Conservation (phyloP, 2,888 invertebrate species). For the Scrobipalpa costella region DNA sequence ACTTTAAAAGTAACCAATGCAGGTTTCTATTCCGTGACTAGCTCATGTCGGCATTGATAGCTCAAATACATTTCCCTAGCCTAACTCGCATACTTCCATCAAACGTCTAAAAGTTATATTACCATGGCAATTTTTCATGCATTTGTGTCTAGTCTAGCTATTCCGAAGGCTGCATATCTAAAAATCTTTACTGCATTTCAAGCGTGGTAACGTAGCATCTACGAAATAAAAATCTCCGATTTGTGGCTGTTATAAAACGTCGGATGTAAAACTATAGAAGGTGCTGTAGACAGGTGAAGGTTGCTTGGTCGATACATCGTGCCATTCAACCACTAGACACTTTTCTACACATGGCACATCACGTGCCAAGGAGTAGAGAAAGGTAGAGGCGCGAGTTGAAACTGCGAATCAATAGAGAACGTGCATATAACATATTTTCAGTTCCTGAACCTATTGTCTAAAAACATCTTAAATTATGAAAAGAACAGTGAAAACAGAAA, state of each 20-base stretch:
- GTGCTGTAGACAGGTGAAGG: neutral
- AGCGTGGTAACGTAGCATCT: neutral
- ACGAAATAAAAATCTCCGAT: constrained; percentile 1
- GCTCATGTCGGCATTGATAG: neutral
- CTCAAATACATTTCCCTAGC: neutral
- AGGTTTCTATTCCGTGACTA: neutral
- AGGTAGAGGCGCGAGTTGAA: neutral
- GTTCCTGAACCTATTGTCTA: too few species aligned
- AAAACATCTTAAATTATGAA: too few species aligned
- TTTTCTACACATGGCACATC: constrained; percentile 40
- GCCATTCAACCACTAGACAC: constrained; percentile 23
- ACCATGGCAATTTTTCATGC: neutral
- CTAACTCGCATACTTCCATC: neutral
- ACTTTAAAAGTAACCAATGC: too few species aligned
- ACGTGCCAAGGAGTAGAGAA: neutral
- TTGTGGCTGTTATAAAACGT: constrained; percentile 9
- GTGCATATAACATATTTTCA: too few species aligned
- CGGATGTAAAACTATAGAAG: neutral
- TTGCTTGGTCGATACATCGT: constrained; percentile 29
- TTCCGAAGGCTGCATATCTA: neutral
- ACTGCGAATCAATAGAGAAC: neutral
- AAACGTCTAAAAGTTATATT: neutral
- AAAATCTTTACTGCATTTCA: neutral
- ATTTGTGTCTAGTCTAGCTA: neutral
- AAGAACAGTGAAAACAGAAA: too few species aligned